Conservation (phyloP, 1,140 invertebrate species). For the Drosophila yakuba region DNA sequence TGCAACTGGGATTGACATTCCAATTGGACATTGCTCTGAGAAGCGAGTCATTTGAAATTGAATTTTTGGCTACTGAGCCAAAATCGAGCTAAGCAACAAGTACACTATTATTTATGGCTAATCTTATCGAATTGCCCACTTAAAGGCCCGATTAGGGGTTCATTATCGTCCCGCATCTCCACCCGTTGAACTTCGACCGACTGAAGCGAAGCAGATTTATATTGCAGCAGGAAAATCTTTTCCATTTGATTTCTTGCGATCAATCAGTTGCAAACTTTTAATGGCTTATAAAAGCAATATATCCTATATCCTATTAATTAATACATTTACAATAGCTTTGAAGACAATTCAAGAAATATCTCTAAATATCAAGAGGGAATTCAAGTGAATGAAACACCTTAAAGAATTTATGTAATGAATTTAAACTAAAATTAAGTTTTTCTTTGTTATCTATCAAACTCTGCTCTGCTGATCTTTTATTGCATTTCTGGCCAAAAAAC, state of each 20-base stretch:
- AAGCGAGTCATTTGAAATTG: neutral
- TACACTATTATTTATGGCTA: conserved; percentile 13
- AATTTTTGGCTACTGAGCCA: conserved; percentile 1
- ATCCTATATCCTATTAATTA: too few species aligned
- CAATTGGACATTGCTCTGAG: conserved; percentile 10
- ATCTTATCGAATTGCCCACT: conserved; percentile 52
- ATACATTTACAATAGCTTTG: too few species aligned
- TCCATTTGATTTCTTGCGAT: too few species aligned
- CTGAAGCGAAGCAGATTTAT: neutral
- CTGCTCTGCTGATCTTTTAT: too few species aligned
- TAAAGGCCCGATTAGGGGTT: conserved; percentile 21
- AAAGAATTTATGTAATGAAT: too few species aligned
- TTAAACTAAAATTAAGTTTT: too few species aligned
- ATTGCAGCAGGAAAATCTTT: neutral
- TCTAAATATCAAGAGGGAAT: too few species aligned
- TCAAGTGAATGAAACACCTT: too few species aligned
- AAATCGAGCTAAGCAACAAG: conserved; percentile 8
- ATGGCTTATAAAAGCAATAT: neutral
- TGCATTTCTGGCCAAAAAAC: too few species aligned
- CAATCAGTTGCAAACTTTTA: neutral
- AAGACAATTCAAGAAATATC: too few species aligned
- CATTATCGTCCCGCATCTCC: conserved; percentile 45
- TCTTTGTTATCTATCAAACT: too few species aligned
- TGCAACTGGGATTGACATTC: conserved; percentile 6
- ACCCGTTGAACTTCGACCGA: conserved; percentile 16